These are phyloP conservation scores for Orientallactaga sibirica DNA, from an alignment of 2,797 vertebrate species.

Conservation along the genomic window DNA sequence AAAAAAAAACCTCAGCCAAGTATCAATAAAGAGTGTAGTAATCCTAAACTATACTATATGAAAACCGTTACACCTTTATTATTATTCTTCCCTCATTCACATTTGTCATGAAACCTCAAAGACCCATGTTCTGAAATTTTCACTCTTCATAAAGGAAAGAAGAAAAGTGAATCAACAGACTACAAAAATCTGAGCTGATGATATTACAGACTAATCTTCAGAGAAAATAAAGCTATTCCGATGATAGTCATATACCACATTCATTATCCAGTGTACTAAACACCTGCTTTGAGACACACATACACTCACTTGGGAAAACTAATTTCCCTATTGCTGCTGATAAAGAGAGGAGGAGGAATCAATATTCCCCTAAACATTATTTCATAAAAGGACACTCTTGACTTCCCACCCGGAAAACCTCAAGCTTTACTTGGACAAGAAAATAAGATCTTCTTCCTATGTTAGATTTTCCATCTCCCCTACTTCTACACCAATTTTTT, in stretches of 20 bases:
- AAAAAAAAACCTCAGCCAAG: conserved; percentile 30
- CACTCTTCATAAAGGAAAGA: conserved; percentile 32
- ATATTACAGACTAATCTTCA: conserved; percentile 38
- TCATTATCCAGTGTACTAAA: conserved; percentile 55
- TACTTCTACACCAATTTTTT: not conserved
- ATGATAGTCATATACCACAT: not conserved
- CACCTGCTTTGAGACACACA: conserved; percentile 23
- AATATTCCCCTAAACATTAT: conserved; percentile 41
- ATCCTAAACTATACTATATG: conserved; percentile 28
- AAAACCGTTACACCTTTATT: conserved; percentile 55
- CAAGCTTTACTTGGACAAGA: conserved; percentile 38
- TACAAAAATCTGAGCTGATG: conserved; percentile 49
- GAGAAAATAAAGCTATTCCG: conserved; percentile 52
- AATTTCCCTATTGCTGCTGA: not conserved
- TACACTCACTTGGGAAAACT: conserved; percentile 42
- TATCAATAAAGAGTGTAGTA: conserved; percentile 63
- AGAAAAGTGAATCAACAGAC: conserved; percentile 10
- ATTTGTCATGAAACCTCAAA: conserved; percentile 46
- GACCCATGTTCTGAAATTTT: conserved; percentile 46
- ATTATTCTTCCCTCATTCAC: conserved; percentile 47
- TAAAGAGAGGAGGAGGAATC: not conserved
- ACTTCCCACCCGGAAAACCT: conserved; percentile 49
- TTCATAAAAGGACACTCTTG: conserved; percentile 26
- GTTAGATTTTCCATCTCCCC: conserved; percentile 47
- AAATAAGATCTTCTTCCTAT: conserved; percentile 55